Conservation (phyloP, 2,888 invertebrate species). For the Omphaloscelis lunosa region DNA sequence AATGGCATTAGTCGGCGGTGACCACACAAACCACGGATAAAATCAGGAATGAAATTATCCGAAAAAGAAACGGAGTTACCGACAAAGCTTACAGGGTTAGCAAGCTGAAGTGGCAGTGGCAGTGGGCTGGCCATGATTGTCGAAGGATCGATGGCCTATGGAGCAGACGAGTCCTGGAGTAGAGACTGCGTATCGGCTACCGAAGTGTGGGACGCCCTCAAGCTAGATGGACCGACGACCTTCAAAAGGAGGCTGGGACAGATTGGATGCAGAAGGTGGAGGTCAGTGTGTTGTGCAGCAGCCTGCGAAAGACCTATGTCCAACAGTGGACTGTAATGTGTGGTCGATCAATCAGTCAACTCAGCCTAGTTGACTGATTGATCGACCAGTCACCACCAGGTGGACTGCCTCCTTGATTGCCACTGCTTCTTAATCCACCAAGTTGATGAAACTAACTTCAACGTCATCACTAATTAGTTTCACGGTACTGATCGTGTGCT, state of each 20-base stretch:
- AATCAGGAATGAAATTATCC: too few species aligned
- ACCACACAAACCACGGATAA: background rate
- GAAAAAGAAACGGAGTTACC: too few species aligned
- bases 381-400: background rate
- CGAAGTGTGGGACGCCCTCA: too few species aligned
- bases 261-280: background rate
- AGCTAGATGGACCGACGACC: background rate
- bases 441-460: background rate
- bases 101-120: too few species aligned
- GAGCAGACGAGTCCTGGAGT: too few species aligned
- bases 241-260: background rate
- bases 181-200: too few species aligned
- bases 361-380: too few species aligned
- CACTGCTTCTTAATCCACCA: background rate
- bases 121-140: too few species aligned
- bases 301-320: background rate
- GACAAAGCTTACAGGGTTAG: too few species aligned
- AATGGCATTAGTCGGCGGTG: background rate
- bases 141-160: too few species aligned
- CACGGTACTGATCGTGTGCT: slow-evolving; percentile 43
- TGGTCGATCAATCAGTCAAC: too few species aligned
- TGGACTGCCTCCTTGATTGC: background rate
- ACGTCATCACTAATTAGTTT: slow-evolving; percentile 42
- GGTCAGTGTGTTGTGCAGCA: background rate
- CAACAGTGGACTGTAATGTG: too few species aligned